Evolutionary conservation across 2,888 invertebrate species (phyloP).

Genomic region (Brachylomia viminalis): DNA sequence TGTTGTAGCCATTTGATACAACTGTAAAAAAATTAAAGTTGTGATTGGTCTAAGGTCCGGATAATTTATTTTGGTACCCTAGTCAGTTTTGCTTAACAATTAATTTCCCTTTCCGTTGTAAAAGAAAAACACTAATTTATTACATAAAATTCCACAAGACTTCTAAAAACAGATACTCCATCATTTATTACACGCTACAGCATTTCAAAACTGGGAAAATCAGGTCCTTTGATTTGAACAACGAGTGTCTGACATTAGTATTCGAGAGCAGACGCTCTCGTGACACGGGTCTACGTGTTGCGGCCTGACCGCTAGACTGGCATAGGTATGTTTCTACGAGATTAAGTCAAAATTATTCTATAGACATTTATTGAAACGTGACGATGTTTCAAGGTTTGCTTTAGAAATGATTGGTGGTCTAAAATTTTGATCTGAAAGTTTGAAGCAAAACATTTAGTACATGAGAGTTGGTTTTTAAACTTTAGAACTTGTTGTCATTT

Average conservation of each 20-base stretch:
- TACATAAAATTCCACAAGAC: background rate
- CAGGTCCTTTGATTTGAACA: constrained; percentile 35
- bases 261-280: constrained; percentile 38
- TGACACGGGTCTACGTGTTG: constrained; percentile 55
- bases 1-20: background rate
- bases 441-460: background rate
- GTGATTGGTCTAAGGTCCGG: background rate
- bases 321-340: constrained; percentile 4
- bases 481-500: background rate
- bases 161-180: background rate
- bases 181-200: background rate
- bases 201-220: constrained; percentile 21
- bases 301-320: constrained; percentile 35
- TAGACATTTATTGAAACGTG: constrained; percentile 32
- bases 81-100: background rate
- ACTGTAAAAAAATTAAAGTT: background rate
- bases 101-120: too few relatives aligned
- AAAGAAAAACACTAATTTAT: background rate
- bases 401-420: background rate
- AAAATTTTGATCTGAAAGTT: background rate
- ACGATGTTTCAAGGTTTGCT: constrained; percentile 5
- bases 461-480: too few relatives aligned
- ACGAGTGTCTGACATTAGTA: constrained; percentile 47
- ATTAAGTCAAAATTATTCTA: constrained; percentile 18
- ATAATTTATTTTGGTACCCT: background rate